These are phyloP conservation scores for Himalopsyche anomala DNA, from an alignment of 2,888 invertebrate species.

Conservation along the genomic window DNA sequence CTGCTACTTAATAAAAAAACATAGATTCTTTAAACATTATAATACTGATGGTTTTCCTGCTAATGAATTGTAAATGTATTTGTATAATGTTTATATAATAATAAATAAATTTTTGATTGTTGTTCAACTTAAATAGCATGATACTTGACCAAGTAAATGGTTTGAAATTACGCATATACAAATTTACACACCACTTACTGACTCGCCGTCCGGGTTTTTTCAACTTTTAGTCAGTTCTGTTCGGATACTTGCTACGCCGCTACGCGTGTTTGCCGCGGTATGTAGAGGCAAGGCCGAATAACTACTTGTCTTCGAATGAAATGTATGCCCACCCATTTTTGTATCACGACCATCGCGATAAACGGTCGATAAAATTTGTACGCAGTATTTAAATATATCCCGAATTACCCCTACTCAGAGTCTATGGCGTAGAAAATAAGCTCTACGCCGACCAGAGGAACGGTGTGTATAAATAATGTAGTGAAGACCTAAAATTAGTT, in stretches of 20 bases:
- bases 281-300: neutral
- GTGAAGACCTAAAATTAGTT: too few species aligned
- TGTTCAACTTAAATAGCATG: too few species aligned
- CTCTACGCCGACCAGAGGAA: neutral
- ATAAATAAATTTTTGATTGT: too few species aligned
- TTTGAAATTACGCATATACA: neutral
- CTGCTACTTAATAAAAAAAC: too few species aligned
- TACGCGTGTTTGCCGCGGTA: neutral
- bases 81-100: too few species aligned
- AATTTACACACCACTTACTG: slow-evolving; percentile 9
- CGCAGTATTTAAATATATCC: slow-evolving; percentile 24
- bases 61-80: too few species aligned
- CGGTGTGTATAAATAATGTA: too few species aligned
- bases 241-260: neutral
- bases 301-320: neutral
- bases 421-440: slow-evolving; percentile 1
- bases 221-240: neutral
- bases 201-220: slow-evolving; percentile 9
- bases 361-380: neutral
- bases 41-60: too few species aligned
- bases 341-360: neutral
- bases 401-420: neutral
- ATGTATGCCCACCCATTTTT: neutral
- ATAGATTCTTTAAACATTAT: too few species aligned
- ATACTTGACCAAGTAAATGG: neutral